phyloP scores from a whole-genome alignment of 2,888 invertebrate genomes.

The Ophioninae sp. region DNA sequence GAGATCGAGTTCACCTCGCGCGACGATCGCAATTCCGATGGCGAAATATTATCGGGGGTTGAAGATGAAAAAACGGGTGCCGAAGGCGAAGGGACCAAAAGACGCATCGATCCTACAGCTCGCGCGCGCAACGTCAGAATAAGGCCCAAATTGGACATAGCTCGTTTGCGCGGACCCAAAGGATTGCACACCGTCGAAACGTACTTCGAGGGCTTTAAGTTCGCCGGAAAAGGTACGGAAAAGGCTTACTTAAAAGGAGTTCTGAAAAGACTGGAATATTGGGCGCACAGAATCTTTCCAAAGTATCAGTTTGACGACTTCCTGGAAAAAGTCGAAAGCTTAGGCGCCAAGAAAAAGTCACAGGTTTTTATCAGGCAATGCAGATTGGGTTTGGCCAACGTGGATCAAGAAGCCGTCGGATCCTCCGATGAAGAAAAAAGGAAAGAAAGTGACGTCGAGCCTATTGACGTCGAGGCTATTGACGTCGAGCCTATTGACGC shows the following conservation, averaged over 20 bases:
- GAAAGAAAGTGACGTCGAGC: constrained; percentile 75
- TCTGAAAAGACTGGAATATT: constrained; percentile 93
- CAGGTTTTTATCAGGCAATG: constrained; percentile 87
- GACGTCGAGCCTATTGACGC: constrained; percentile 84
- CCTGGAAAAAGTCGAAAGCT: constrained; percentile 88
- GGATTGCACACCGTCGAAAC: constrained; percentile 91
- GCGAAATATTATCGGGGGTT: constrained; percentile 56
- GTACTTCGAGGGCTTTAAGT: constrained; percentile 91
- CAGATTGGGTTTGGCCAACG: constrained; percentile 84
- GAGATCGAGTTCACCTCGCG: background rate
- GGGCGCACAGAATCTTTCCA: constrained; percentile 96
- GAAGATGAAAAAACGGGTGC: constrained; percentile 54
- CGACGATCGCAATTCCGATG: constrained; percentile 42
- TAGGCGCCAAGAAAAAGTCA: constrained; percentile 91
- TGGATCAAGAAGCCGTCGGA: constrained; percentile 79
- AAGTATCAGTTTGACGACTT: constrained; percentile 94
- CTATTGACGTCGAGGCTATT: constrained; percentile 75
- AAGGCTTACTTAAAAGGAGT: constrained; percentile 90
- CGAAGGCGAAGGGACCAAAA: constrained; percentile 66
- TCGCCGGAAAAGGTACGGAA: constrained; percentile 92
- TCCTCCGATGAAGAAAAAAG: constrained; percentile 77
- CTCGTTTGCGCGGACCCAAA: constrained; percentile 88
- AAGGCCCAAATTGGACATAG: constrained; percentile 86
- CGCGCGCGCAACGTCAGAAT: constrained; percentile 85
- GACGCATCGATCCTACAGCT: constrained; percentile 80